Percentiles rank a stretch among this genome's conserved stretches.
Evolutionary conservation across 2,888 invertebrate species (phyloP).

Genomic region (Nomada fabriciana): DNA sequence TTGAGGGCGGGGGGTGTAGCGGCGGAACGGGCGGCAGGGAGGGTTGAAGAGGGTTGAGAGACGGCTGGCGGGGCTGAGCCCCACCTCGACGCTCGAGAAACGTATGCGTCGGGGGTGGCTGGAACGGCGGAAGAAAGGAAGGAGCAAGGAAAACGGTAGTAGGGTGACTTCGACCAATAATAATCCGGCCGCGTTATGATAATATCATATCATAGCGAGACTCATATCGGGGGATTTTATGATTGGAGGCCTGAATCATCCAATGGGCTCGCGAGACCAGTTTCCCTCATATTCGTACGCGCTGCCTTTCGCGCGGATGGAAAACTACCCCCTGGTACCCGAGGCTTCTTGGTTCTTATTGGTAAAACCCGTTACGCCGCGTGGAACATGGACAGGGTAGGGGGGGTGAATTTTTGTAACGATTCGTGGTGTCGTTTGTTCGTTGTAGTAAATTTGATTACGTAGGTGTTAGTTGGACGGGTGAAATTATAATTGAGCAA

Average conservation of each 20-base stretch:
- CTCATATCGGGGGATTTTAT: slow-evolving; percentile 77
- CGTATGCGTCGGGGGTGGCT: slow-evolving; percentile 78
- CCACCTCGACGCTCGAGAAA: slow-evolving; percentile 76
- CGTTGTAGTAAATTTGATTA: background rate
- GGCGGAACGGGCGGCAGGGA: slow-evolving; percentile 64
- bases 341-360: background rate
- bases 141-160: slow-evolving; percentile 75
- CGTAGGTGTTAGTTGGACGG: no score
- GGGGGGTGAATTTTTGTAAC: background rate
- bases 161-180: slow-evolving; percentile 82
- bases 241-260: slow-evolving; percentile 79
- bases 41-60: slow-evolving; percentile 68
- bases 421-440: background rate
- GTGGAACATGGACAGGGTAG: background rate
- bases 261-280: slow-evolving; percentile 72
- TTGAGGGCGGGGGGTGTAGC: slow-evolving; percentile 58
- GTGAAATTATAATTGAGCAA: background rate
- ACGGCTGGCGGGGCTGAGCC: slow-evolving; percentile 71
- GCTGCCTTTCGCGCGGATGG: slow-evolving; percentile 18
- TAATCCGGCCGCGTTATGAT: slow-evolving; percentile 83
- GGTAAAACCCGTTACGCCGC: background rate
- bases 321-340: background rate
- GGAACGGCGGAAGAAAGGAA: slow-evolving; percentile 77
- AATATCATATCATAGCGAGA: slow-evolving; percentile 83
- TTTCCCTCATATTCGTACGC: slow-evolving; percentile 56